Evolutionary conservation across 2,797 vertebrate genomes (phyloP), one percentile per base, ranked within the genome.

Genomic region (Leucoraja ocellata): DNA sequence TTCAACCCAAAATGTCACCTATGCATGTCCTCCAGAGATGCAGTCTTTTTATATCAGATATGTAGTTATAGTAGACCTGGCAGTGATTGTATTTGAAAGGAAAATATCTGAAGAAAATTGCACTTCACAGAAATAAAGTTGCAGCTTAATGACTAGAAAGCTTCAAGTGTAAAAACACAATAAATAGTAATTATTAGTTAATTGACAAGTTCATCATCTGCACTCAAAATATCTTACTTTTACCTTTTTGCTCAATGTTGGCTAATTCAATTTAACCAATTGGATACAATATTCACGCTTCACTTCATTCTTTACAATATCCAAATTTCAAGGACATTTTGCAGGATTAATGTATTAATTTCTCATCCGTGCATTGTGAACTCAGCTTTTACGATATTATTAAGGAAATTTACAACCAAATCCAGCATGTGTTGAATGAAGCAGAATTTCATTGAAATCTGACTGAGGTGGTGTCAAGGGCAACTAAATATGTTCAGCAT

Each of bases 321-420:
- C 68, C 7, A 25, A 54, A 74, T 74, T 39, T 91, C 90, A 91
- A 74, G 61, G 61, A 32, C n/a, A 32, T 65, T 46, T 91, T 36
- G 21, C 28, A 32, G 90, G 4, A 91, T 91, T 74, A 73, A 74
- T 7, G 23, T 25, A 25, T 91, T 91, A 7, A 91, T 91, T 91
- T 73, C 65, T 18, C 36, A 73, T 6, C 36, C 39, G 21, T 46
- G 36, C 36, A 54, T 2, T 71, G 86, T 71, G 16, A 73, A 73
- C 21, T 74, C 4, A 71, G 68, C 23, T 74, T 74, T 54, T 91
- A 91, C 54, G 23, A 54, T 91, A 74, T 91, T 74, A 74, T 74
- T 91, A 16, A 91, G 39, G 68, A 74, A 91, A 91, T 91, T 54
- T 46, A 91, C 46, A 74, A 46, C 39, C 63, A 74, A 54, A 68